Conservation (phyloP, 2,797 vertebrate genomes). For the Podarcis lilfordi region DNA sequence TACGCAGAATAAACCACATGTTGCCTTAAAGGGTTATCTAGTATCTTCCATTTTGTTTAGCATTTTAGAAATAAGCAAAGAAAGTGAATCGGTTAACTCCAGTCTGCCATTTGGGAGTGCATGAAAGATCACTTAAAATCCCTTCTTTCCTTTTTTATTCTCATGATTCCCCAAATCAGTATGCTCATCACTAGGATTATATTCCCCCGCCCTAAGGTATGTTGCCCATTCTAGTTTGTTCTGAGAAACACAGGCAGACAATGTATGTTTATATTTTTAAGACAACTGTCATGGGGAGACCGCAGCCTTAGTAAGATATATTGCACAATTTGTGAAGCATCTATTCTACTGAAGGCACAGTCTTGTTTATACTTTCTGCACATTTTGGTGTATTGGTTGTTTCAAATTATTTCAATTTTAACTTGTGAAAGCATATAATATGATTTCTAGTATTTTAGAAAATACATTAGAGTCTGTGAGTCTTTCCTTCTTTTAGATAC, state of each 20-base stretch:
- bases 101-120: conserved; percentile 85
- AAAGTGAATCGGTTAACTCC: conserved; percentile 75
- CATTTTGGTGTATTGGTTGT: conserved; percentile 97
- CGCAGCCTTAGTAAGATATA: conserved; percentile 99
- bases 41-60: conserved; percentile 86
- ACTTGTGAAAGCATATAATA: conserved; percentile 98
- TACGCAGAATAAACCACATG: conserved; percentile 94
- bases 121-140: conserved; percentile 86
- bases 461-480: conserved; percentile 98
- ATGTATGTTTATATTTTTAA: conserved; percentile 85
- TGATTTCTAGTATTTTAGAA: conserved; percentile 99
- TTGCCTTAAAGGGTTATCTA: conserved; percentile 99
- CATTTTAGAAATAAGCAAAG: conserved; percentile 80
- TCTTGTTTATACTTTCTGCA: conserved; percentile 99
- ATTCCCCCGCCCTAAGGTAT: conserved; percentile 73
- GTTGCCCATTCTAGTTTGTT: conserved; percentile 77
- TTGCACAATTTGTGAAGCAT: conserved; percentile 99
- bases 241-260: conserved; percentile 85
- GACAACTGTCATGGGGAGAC: conserved; percentile 95
- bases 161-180: conserved; percentile 79
- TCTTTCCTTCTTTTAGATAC: conserved; percentile 99
- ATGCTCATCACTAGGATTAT: conserved; percentile 77
- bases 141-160: conserved; percentile 76
- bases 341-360: conserved; percentile 96
- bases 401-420: conserved; percentile 93